Evolutionary conservation across 2,888 invertebrate genomes (phyloP), one percentile per base, ranked within the genome.

Genomic region (Epiblema foenella): DNA sequence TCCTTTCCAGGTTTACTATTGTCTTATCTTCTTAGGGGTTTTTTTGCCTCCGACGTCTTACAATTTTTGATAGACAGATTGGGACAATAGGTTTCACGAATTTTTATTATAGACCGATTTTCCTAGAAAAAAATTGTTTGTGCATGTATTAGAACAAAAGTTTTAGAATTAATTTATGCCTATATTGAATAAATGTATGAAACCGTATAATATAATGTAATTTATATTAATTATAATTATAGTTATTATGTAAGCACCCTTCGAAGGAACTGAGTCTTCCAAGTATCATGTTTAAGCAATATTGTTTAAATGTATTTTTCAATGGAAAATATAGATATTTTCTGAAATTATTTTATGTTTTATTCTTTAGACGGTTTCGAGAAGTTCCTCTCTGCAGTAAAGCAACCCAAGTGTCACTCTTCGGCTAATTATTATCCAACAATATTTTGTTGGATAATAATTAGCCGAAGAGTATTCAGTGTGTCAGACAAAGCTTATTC

Each of bases 281-380:
- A 79, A 76, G 76, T 76, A 76, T 68, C 39, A 77, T 78, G 72
- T 56, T n/a, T 76, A 76, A 78, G 74, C n/a, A 62, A 73, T 69
- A 52, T 73, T 56, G 74, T 52, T 64, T 37, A 69, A 75, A 24
- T 76, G 74, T 77, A 78, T 77, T 74, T 63, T 76, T 77, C 64
- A 73, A 69, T 68, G 58, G 75, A 74, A 77, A 77, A 79, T 79
- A 78, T n/a, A n/a, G n/a, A n/a, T 80, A 80, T 80, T 82, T 78
- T 79, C 74, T 64, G 75, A 75, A 76, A 77, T 74, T 75, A 73
- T 74, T 76, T 65, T 72, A 29, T 46, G 73, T 65, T 72, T 73
- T 18, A 29, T 39, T 65, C 24, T 60, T n/a, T n/a, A n/a, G 7
- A n/a, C n/a, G 8, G 15, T 46, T 46, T n/a, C 4, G 24, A 4